A percentile compares a stretch with the other conserved stretches of the same genome.
Conservation (phyloP, 2,888 invertebrate genomes). For the Drosophila kokeensis region DNA sequence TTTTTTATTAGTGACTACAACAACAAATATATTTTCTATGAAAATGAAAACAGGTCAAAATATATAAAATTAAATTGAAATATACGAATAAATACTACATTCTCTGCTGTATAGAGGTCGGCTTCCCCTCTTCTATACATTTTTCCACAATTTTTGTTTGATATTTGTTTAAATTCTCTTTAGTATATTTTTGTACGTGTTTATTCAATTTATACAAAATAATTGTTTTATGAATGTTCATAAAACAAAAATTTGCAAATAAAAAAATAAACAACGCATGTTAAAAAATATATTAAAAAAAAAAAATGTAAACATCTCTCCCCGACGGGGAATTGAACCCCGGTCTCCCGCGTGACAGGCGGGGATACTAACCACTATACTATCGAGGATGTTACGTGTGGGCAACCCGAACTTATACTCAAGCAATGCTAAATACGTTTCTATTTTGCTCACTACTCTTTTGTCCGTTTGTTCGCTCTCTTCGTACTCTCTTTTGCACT, state of each 20-base stretch:
- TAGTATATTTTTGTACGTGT: neutral
- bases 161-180: neutral
- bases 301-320: slow-evolving; percentile 32
- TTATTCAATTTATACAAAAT: neutral
- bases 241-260: neutral
- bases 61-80: neutral
- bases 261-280: slow-evolving; percentile 8
- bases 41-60: neutral
- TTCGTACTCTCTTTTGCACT: slow-evolving; percentile 19
- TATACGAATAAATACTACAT: neutral
- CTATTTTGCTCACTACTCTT: neutral
- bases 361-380: slow-evolving; percentile 75
- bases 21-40: neutral
- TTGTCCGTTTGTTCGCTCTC: neutral
- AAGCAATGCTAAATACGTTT: neutral
- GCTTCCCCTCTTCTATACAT: neutral
- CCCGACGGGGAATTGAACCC: slow-evolving; percentile 77
- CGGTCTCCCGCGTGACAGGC: slow-evolving; percentile 75
- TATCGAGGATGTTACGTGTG: slow-evolving; percentile 60
- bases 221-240: neutral
- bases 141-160: neutral
- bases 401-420: slow-evolving; percentile 11
- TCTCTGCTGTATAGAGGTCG: neutral
- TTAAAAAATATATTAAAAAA: slow-evolving; percentile 22
- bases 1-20: neutral